Evolutionary conservation across 2,888 invertebrate species (phyloP), one percentile per base, ranked within the genome.

Genomic region (Hyalella azteca): DNA sequence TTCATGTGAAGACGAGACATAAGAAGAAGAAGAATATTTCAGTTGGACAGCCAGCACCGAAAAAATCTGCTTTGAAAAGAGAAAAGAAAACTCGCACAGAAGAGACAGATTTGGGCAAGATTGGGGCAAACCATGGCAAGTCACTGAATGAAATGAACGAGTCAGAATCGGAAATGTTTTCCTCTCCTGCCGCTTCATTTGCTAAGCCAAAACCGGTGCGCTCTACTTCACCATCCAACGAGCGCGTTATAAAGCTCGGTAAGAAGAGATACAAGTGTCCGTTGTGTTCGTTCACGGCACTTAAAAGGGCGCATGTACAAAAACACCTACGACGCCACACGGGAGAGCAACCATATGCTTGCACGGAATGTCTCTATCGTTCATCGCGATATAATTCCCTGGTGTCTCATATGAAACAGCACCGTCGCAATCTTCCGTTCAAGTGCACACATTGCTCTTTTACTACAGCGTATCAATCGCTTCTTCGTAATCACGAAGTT

Each of bases 341-440:
- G 9, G 83, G 83, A 19, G 83, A 83, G 81, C 80, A 80, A 77
- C 83, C 83, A 26, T 83, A 73, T 54, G 80, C 81, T 9, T 83
- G 83, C 54, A 73, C 77, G 0, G 77, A 81, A 40, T 83, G 83
- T 40, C 54, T 77, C 0, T 83, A 83, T 78, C 60, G 83, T n/a
- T 81, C 83, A 4, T 73, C 80, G 13, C 81, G 81, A 39, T 66
- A 79, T 26, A 80, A 80, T 0, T 79, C 81, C 49, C 78, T 83
- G 13, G 76, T 77, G 41, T 80, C 80, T 32, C 83, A 83, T 45
- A 48, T 81, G 26, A 48, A 79, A 45, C 59, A 79, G 13, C 83
- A 83, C 78, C 80, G 80, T 5, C 78, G 83, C 11, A 79, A 81
- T 59, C 36, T 32, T 29, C 66, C 66, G 7, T 66, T 66, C 39